phyloP scores from a whole-genome alignment of 2,113 vertebrate genomes.

The Pelodiscus sinensis region DNA sequence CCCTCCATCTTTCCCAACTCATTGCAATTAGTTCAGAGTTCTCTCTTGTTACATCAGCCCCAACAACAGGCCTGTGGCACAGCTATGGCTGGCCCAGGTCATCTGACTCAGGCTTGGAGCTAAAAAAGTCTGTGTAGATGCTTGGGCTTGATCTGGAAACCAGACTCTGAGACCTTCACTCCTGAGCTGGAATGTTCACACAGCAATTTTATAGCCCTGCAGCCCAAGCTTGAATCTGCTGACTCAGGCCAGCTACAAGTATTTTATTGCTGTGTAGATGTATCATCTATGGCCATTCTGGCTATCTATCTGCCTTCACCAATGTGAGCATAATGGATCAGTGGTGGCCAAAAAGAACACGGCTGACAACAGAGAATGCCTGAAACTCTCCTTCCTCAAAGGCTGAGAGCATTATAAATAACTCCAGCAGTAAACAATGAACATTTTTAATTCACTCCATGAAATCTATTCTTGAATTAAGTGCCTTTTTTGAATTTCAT shows the following conservation, averaged over 20 bases:
- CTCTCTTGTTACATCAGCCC: not conserved
- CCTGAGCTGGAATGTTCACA: not conserved
- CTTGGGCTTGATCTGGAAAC: not conserved
- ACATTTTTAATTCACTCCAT: no score
- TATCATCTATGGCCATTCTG: not conserved
- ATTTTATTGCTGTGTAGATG: not conserved
- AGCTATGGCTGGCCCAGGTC: no score
- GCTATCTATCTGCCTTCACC: not conserved
- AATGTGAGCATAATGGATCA: not conserved
- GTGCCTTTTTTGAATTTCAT: no score
- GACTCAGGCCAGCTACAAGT: not conserved
- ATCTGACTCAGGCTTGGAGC: not conserved
- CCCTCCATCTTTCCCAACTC: not conserved
- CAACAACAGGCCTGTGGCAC: no score
- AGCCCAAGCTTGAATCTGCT: not conserved
- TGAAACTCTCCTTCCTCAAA: not conserved
- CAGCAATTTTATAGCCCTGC: not conserved
- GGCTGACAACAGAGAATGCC: not conserved
- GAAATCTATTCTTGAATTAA: no score
- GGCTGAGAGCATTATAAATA: not conserved
- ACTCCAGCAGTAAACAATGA: not conserved
- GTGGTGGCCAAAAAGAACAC: not conserved
- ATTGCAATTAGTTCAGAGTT: not conserved
- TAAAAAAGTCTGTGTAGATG: not conserved
- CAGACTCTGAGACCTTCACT: not conserved